A percentile compares a stretch with the other conserved stretches of the same genome.
phyloP scores from a whole-genome alignment of 2,113 vertebrate species.

The Callionymus lyra region DNA sequence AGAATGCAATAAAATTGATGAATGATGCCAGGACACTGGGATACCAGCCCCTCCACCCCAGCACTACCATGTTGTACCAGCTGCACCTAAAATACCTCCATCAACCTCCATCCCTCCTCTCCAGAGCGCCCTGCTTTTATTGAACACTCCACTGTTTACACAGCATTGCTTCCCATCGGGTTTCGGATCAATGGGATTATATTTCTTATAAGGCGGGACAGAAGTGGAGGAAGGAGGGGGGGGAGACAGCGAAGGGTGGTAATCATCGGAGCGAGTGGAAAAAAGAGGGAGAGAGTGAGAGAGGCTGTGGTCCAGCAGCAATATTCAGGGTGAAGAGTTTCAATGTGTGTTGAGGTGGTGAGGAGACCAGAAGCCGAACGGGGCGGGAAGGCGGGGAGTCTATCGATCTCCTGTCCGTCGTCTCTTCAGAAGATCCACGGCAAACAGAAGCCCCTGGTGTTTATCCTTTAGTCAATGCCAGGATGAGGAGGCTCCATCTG shows the following conservation, averaged over 20 bases:
- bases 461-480: constrained; percentile 45
- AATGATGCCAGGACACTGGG: constrained; percentile 56
- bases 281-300: too few relatives aligned
- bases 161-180: constrained; percentile 56
- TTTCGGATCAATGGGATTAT: constrained; percentile 68
- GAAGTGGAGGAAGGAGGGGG: constrained; percentile 11
- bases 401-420: constrained; percentile 54
- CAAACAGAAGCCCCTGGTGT: constrained; percentile 41
- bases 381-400: constrained; percentile 29
- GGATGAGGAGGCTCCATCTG: constrained; percentile 31
- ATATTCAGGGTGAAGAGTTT: too few relatives aligned
- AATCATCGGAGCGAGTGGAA: too few relatives aligned
- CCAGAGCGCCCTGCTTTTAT: constrained; percentile 57
- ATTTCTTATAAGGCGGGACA: constrained; percentile 56
- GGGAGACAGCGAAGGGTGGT: background rate
- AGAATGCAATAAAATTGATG: constrained; percentile 68
- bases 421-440: constrained; percentile 45
- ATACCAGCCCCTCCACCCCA: constrained; percentile 12
- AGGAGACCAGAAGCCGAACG: constrained; percentile 39
- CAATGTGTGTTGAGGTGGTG: background rate
- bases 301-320: background rate
- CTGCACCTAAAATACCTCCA: constrained; percentile 8
- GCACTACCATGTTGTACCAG: background rate
- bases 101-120: constrained; percentile 21
- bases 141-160: constrained; percentile 62